Evolutionary conservation across 2,888 invertebrate genomes (phyloP), one percentile per base, ranked within the genome.

Genomic region (Pomacea canaliculata): DNA sequence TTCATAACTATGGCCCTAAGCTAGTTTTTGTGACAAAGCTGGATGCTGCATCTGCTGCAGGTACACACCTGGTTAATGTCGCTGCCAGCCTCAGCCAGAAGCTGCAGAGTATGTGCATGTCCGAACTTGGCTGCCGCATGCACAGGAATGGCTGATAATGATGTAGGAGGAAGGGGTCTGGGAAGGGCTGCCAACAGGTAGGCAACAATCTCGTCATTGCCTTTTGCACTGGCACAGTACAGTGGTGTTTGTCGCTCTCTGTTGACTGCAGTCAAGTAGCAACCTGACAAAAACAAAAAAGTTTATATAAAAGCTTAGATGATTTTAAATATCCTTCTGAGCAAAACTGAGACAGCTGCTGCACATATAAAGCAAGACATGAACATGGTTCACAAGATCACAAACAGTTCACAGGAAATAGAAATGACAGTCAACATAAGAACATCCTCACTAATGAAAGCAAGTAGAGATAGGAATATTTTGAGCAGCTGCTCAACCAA

Each of bases 181-280:
- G 77, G 79, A 1, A 83, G 83, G 65, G 83, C 81, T 9, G 78
- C 75, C 60, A 90, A 80, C 68, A 90, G 81, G 70, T 82, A 78
- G 51, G 79, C 76, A 18, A 87, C 87, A 18, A 89, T 80, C 1
- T 79, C 81, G n/a, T 83, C 84, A 63, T 85, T 83, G 46, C 88
- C 89, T 74, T 85, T 85, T 73, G 86, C 86, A 81, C 89, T 88
- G 8, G 90, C 90, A 62, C 85, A 80, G 77, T 85, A 88, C 71
- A 90, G 81, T 4, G 90, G 85, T 8, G 87, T 84, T 72, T 88
- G 84, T 9, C 84, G 82, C 56, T 84, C 83, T 10, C 62, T 73
- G 79, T 87, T 87, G 19, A 84, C 74, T 3, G 83, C 77, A 75
- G 86, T 86, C n/a, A 89, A 80, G 80, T 88, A 87, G 83, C 88